Evolutionary conservation across 2,888 invertebrate genomes (phyloP).

Genomic region (Nemurella pictetii): DNA sequence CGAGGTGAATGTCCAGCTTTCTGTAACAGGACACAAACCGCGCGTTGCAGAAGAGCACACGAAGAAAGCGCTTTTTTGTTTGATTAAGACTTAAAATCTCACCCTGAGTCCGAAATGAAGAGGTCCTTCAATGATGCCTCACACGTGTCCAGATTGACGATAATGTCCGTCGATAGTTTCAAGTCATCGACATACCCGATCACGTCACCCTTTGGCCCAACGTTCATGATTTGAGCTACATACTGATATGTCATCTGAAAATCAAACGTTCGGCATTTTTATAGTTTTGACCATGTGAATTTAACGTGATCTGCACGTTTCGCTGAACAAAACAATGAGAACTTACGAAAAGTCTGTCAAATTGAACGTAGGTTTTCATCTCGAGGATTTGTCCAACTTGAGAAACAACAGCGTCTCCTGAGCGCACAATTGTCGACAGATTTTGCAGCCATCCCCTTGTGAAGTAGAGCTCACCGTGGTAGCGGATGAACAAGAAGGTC

Average conservation of each 20-base stretch:
- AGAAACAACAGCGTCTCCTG: slow-evolving; percentile 28
- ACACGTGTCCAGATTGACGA: slow-evolving; percentile 15
- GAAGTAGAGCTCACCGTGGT: slow-evolving; percentile 33
- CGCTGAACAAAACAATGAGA: not conserved
- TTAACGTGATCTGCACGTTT: not conserved
- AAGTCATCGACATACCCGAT: slow-evolving; percentile 30
- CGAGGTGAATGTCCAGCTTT: slow-evolving; percentile 20
- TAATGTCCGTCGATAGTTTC: slow-evolving; percentile 7
- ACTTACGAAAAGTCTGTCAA: slow-evolving; percentile 32
- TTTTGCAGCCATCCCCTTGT: slow-evolving; percentile 35
- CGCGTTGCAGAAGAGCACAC: too few relatives aligned
- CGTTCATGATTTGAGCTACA: slow-evolving; percentile 35
- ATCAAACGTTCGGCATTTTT: not conserved
- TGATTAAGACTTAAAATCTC: too few relatives aligned
- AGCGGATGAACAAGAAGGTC: slow-evolving; percentile 32
- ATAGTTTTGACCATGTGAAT: not conserved
- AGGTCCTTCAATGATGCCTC: slow-evolving; percentile 23
- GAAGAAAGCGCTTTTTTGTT: too few relatives aligned
- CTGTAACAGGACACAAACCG: slow-evolving; percentile 1
- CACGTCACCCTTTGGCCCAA: slow-evolving; percentile 35
- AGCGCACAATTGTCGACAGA: slow-evolving; percentile 32
- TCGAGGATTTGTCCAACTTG: slow-evolving; percentile 11
- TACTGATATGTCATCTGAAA: slow-evolving; percentile 34
- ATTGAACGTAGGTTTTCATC: slow-evolving; percentile 29
- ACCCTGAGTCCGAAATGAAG: slow-evolving; percentile 31